Percentiles rank a stretch among this genome's conserved stretches.
These are phyloP conservation scores for Chelonoidis abingdonii DNA, from an alignment of 2,113 vertebrate species.

Conservation along the genomic window DNA sequence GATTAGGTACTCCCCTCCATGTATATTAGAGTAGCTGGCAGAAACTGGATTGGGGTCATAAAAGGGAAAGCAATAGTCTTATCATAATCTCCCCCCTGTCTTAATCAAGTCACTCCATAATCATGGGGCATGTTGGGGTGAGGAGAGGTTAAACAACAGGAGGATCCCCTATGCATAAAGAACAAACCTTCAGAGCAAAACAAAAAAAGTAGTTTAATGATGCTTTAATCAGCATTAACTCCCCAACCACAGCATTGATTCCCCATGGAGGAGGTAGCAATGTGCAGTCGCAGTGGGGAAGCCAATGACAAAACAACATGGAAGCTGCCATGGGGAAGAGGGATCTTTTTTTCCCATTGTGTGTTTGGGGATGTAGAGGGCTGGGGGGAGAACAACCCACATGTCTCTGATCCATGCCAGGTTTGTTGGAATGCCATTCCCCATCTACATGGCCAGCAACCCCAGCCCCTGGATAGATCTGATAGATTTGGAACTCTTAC, in stretches of 20 bases:
- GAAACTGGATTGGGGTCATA: not conserved
- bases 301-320: not conserved
- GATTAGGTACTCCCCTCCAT: not conserved
- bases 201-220: not conserved
- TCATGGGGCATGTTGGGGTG: not conserved
- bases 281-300: not conserved
- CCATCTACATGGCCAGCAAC: not conserved
- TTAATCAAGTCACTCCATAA: not conserved
- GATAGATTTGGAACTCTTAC: not conserved
- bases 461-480: not conserved
- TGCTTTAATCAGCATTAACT: not conserved
- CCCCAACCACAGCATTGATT: not conserved
- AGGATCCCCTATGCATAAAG: not conserved
- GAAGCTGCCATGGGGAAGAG: not conserved
- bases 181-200: not conserved
- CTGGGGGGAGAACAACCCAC: not conserved
- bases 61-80: not conserved
- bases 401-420: not conserved
- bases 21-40: not conserved
- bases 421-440: not conserved
- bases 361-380: not conserved
- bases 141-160: not conserved
- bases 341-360: not conserved
- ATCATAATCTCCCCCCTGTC: not conserved
- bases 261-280: not conserved